Evolutionary conservation across 2,888 invertebrate species (phyloP), one percentile per base, ranked within the genome.

Genomic region (Drosophila suboccidentalis): DNA sequence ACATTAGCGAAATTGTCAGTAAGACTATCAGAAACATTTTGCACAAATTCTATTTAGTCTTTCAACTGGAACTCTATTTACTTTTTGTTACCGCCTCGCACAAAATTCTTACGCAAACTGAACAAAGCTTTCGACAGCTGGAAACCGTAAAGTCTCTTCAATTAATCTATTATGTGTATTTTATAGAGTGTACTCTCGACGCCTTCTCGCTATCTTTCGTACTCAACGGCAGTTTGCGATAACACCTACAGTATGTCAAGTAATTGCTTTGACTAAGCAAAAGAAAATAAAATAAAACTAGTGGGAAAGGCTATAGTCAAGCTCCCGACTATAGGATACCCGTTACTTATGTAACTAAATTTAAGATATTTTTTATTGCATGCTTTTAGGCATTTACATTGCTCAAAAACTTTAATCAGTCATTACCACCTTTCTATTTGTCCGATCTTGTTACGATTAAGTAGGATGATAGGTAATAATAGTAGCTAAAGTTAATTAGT

Each of bases 11-110:
- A 5, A 83, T n/a, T 5, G 32, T n/a, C 8, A 82, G 0, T 17
- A 80, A n/a, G 9, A 83, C 10, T 19, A 78, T 4, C 3, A 76
- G 4, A 49, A 71, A 87, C 91, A 91, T 90, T 34, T 54, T 60
- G 22, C 13, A 9, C 1, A 8, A 41, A 11, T 44, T 22, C 6
- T 10, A 32, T 17, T 47, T 13, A 13, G 0, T 13, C 19, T 19
- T 32, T 11, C 5, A 17, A 19, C 5, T 59, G 8, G 9, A 19
- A 13, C 8, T 19, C 15, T 41, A 6, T 26, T 29, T 8, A 6
- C 8, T 29, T 17, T 9, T 11, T 9, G 22, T 46, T 4, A 41
- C 60, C 32, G 53, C 15, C 36, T 13, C 11, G 1, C 1, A 0
- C 22, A 13, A 44, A 32, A 26, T 55, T 19, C 26, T 8, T 17